These are phyloP conservation scores for Metaphire vulgaris DNA, from an alignment of 1,140 invertebrate genomes.

Conservation along the genomic window DNA sequence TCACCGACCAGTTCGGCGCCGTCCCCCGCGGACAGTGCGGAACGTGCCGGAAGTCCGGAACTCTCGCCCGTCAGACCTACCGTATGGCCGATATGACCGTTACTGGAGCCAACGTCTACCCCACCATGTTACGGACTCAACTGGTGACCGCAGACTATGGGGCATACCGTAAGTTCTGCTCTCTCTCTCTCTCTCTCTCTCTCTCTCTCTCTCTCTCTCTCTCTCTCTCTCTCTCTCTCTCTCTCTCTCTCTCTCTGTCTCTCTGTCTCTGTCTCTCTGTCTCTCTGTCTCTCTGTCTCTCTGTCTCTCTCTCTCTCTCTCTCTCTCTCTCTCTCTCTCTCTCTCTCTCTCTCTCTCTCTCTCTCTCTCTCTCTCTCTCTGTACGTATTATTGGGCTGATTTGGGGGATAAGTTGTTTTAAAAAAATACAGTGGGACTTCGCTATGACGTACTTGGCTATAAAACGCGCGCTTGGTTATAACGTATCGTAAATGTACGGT, in stretches of 20 bases:
- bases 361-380: slow-evolving; percentile 1
- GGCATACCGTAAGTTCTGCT: background rate
- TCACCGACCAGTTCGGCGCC: background rate
- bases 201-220: background rate
- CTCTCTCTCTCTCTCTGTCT: background rate
- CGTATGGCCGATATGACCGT: background rate
- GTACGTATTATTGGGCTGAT: too few species aligned
- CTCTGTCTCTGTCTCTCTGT: background rate
- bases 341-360: slow-evolving; percentile 1
- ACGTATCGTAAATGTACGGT: too few species aligned
- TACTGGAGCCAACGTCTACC: background rate
- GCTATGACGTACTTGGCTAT: too few species aligned
- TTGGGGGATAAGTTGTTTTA: too few species aligned
- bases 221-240: background rate
- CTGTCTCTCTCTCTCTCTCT: background rate
- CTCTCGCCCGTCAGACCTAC: background rate
- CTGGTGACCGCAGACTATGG: background rate
- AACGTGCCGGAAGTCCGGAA: background rate
- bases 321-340: slow-evolving; percentile 1
- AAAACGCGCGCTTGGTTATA: too few species aligned
- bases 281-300: background rate
- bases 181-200: background rate
- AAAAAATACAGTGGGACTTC: too few species aligned
- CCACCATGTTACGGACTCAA: too few species aligned
- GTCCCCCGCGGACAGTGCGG: too few species aligned